Conservation (phyloP, 2,888 invertebrate species). For the Aleiodes leptofemur region DNA sequence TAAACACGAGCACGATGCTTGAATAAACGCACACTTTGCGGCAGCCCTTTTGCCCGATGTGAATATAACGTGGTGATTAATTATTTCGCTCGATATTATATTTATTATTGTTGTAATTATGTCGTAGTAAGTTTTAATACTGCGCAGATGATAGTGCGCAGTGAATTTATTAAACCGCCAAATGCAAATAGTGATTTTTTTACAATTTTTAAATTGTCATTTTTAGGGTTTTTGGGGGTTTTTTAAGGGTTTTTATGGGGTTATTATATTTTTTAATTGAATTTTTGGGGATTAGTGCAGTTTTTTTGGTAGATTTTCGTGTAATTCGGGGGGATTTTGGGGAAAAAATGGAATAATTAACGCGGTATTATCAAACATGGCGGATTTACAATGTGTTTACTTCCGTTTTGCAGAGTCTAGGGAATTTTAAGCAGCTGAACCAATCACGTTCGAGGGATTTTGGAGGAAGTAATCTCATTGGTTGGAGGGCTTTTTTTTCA, state of each 20-base stretch:
- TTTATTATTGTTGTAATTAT: conserved; percentile 31
- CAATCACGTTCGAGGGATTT: not conserved
- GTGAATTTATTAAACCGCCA: conserved; percentile 29
- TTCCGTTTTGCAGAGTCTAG: conserved; percentile 34
- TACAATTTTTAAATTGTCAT: not conserved
- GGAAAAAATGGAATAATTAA: not conserved
- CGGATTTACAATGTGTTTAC: conserved; percentile 40
- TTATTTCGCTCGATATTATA: conserved; percentile 41
- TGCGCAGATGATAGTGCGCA: conserved; percentile 41
- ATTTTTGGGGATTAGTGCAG: not conserved
- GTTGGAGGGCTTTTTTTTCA: not conserved
- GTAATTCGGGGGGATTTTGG: not conserved
- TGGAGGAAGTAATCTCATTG: not conserved
- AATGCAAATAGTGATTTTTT: conserved; percentile 30
- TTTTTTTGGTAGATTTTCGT: not conserved
- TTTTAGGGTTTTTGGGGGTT: not conserved
- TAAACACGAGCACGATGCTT: not conserved
- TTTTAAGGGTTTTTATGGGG: not conserved
- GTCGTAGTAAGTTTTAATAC: conserved; percentile 23
- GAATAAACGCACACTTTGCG: not conserved
- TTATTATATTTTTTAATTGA: no score
- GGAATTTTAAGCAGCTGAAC: not conserved
- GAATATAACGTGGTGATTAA: conserved; percentile 34
- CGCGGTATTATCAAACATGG: not conserved
- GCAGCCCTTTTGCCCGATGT: not conserved